Conservation (phyloP, 30 jellyfish, hydroid and myxozoan genomes). For the Cassiopea andromeda region DNA sequence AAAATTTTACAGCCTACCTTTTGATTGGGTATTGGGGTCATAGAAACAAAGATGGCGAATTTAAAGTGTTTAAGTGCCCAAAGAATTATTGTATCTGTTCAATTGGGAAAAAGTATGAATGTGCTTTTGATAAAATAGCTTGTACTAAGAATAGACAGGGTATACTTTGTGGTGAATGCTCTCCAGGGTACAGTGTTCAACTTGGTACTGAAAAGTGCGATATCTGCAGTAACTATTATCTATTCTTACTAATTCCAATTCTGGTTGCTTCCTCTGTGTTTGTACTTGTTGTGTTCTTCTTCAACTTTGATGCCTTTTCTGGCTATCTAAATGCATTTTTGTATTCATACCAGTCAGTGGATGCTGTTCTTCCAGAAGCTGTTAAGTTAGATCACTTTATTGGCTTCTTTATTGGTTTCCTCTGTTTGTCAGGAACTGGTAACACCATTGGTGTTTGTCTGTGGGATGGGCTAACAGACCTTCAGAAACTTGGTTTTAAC, state of each 20-base stretch:
- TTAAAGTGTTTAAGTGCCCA: conserved; percentile 79
- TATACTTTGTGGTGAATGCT: conserved; percentile 79
- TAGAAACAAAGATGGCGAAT: background rate
- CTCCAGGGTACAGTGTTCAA: conserved; percentile 67
- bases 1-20: conserved; percentile 45
- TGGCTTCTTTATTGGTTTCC: conserved; percentile 75
- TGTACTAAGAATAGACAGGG: conserved; percentile 81
- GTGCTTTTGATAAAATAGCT: conserved; percentile 45
- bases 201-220: conserved; percentile 85
- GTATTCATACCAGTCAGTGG: conserved; percentile 84
- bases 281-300: conserved; percentile 71
- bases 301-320: conserved; percentile 89
- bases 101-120: conserved; percentile 23
- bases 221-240: conserved; percentile 48
- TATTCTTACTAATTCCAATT: conserved; percentile 67
- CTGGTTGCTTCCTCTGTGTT: conserved; percentile 57
- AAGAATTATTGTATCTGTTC: conserved; percentile 74
- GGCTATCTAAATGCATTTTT: conserved; percentile 90
- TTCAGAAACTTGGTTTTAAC: conserved; percentile 79
- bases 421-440: conserved; percentile 90
- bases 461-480: conserved; percentile 75
- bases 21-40: conserved; percentile 72
- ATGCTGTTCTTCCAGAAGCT: conserved; percentile 61
- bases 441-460: conserved; percentile 84
- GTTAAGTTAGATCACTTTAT: conserved; percentile 65